Conservation (phyloP, 2,888 invertebrate species). For the Pollenia amentaria region DNA sequence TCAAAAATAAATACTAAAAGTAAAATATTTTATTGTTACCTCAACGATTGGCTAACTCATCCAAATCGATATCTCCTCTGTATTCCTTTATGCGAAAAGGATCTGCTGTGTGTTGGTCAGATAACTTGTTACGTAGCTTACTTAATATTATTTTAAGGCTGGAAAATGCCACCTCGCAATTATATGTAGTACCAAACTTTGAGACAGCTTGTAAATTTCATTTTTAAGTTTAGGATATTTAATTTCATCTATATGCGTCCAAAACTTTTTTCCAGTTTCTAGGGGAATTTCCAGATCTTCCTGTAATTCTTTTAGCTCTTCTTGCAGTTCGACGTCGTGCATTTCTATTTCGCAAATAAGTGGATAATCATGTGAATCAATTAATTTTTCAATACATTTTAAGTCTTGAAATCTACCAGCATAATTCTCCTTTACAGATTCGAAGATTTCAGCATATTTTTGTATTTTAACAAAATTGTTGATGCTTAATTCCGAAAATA, state of each 20-base stretch:
- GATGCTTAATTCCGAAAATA: constrained; percentile 36
- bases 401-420: too few relatives aligned
- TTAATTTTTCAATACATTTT: too few relatives aligned
- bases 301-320: too few relatives aligned
- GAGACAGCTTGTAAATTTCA: constrained; percentile 24
- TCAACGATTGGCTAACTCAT: not conserved
- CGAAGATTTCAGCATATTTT: too few relatives aligned
- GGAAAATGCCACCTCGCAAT: constrained; percentile 26
- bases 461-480: constrained; percentile 34
- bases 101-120: constrained; percentile 16
- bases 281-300: constrained; percentile 22
- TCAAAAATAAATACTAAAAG: too few relatives aligned
- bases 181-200: too few relatives aligned
- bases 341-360: too few relatives aligned
- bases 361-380: too few relatives aligned
- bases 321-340: too few relatives aligned
- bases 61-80: constrained; percentile 20
- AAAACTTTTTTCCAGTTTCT: constrained; percentile 32
- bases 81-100: constrained; percentile 23
- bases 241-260: constrained; percentile 14
- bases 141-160: constrained; percentile 22
- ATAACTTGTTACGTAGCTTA: constrained; percentile 19
- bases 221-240: constrained; percentile 43
- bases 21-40: not conserved
- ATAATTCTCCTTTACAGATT: too few relatives aligned